A percentile compares a stretch with the other conserved stretches of the same genome.
Evolutionary conservation across 2,113 vertebrate genomes (phyloP).

Genomic region (Donacobius atricapilla): DNA sequence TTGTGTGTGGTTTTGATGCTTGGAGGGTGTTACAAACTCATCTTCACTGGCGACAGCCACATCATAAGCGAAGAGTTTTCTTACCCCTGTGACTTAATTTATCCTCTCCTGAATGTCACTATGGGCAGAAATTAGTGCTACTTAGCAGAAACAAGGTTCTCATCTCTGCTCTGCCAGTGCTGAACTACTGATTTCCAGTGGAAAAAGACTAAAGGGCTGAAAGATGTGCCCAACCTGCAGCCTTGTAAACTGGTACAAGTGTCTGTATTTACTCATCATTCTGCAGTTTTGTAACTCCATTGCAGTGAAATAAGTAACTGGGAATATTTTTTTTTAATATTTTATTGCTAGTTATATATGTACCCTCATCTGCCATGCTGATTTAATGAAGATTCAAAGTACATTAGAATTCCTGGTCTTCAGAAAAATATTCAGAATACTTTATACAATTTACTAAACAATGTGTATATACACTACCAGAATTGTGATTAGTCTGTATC

Average conservation of each 20-base stretch:
- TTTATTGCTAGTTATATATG: neutral
- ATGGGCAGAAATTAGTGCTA: slow-evolving; percentile 12
- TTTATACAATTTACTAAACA: neutral
- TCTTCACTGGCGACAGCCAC: neutral
- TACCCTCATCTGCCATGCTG: neutral
- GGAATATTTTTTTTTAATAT: neutral
- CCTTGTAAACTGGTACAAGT: neutral
- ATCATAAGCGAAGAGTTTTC: slow-evolving; percentile 12
- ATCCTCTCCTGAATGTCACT: slow-evolving; percentile 5
- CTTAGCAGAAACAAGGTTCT: neutral
- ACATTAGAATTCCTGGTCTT: neutral
- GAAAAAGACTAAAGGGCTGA: neutral
- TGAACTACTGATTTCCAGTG: neutral
- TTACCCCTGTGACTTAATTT: slow-evolving; percentile 5
- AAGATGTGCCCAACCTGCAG: neutral
- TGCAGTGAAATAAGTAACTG: neutral
- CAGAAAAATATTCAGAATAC: neutral
- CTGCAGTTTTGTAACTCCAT: neutral
- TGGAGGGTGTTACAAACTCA: slow-evolving; percentile 2
- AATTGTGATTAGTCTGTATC: neutral
- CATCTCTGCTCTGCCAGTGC: neutral
- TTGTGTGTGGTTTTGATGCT: neutral
- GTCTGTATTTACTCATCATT: neutral
- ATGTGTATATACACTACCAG: neutral
- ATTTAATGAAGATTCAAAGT: neutral